These are phyloP conservation scores for Cyprinodon tularosa DNA, from an alignment of 2,113 vertebrate genomes.

Conservation along the genomic window DNA sequence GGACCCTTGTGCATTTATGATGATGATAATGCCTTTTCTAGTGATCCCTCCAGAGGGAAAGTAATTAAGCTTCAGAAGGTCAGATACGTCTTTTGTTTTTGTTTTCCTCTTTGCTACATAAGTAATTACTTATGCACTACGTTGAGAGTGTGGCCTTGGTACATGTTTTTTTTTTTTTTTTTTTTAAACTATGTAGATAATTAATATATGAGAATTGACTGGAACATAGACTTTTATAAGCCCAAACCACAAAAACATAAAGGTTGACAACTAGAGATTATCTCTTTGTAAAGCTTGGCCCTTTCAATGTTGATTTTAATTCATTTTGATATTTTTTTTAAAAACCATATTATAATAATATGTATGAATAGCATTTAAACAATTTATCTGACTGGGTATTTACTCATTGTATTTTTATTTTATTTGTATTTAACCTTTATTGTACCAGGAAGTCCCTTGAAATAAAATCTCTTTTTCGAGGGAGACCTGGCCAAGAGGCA, in stretches of 20 bases:
- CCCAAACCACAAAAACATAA: background rate
- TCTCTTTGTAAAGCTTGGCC: background rate
- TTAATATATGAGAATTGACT: background rate
- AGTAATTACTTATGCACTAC: slow-evolving; percentile 3
- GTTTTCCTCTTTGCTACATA: background rate
- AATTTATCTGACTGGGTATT: no score
- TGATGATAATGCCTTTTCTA: background rate
- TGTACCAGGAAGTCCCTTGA: no score
- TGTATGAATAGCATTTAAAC: background rate
- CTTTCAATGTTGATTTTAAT: background rate
- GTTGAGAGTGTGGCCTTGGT: background rate
- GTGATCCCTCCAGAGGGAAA: slow-evolving; percentile 10
- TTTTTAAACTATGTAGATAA: background rate
- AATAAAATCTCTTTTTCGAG: no score
- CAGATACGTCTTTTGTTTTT: slow-evolving; percentile 1
- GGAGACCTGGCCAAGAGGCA: no score
- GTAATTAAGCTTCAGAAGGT: background rate
- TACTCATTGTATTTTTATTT: no score
- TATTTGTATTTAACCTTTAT: no score
- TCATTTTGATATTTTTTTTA: background rate
- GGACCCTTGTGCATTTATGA: slow-evolving; percentile 4
- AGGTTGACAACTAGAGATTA: background rate
- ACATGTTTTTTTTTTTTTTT: background rate
- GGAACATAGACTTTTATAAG: background rate
- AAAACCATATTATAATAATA: background rate